A percentile compares a stretch with the other conserved stretches of the same genome.
These are phyloP conservation scores for Elysia crispata DNA, from an alignment of 2,888 invertebrate genomes.

Conservation along the genomic window DNA sequence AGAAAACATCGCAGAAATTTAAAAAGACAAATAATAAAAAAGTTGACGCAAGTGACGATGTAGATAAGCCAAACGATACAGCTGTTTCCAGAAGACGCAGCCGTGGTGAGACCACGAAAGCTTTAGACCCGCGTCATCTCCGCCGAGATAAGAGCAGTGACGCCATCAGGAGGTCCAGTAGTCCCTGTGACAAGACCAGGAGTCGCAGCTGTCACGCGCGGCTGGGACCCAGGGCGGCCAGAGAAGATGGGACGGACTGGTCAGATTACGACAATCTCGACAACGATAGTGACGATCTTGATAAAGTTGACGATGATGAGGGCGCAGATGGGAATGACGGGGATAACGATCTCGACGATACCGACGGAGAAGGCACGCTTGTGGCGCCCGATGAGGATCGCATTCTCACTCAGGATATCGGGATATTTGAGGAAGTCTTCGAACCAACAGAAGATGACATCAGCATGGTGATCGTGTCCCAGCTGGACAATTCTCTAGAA, in stretches of 20 bases:
- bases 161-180: not conserved
- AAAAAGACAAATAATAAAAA: too few relatives aligned
- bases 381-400: slow-evolving; percentile 6
- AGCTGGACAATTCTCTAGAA: not conserved
- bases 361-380: slow-evolving; percentile 11
- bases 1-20: too few relatives aligned
- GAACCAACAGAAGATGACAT: not conserved
- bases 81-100: too few relatives aligned
- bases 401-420: not conserved
- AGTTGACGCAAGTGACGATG: too few relatives aligned
- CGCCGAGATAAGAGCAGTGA: not conserved
- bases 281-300: not conserved
- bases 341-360: not conserved
- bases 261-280: not conserved
- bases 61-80: too few relatives aligned
- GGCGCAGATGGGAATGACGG: not conserved
- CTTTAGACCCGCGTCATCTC: not conserved
- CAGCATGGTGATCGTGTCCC: not conserved
- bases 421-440: slow-evolving; percentile 38
- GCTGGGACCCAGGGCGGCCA: too few relatives aligned
- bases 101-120: too few relatives aligned
- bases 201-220: too few relatives aligned
- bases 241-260: too few relatives aligned
- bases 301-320: not conserved
- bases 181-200: too few relatives aligned